Evolutionary conservation across 2,113 vertebrate genomes (phyloP), one percentile per base, ranked within the genome.

Genomic region (Amphilophus citrinellus): DNA sequence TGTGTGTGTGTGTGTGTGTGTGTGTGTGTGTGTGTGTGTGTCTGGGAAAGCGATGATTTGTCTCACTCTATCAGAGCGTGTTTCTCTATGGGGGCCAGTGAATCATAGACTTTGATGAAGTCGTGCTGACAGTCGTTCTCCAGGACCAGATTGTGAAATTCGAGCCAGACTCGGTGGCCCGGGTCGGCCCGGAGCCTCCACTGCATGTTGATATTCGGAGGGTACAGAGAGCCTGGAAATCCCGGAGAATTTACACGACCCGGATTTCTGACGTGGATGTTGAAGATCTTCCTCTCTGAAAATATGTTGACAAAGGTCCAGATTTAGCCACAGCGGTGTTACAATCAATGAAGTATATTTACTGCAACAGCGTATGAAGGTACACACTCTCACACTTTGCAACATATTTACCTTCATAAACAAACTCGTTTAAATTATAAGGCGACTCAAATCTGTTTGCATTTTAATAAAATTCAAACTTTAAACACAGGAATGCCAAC

Each of bases 61-160:
- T 59, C 97, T 94, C 89, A 99, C 98, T 96, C 97, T 17, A 96
- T 95, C 88, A 99, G 77, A 1, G 95, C 63, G 0, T 92, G 93
- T 6, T 92, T 90, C 61, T 98, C 97, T 27, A 97, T 87, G 0
- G 97, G 96, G 27, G 92, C 97, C 88, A 99, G 95, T 0, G 97
- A 97, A 91, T 99, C 91, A 4, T 99, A 99, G 60, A 98, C 95
- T 27, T 87, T 95, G 84, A 99, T 94, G 88, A 97, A 96, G 95
- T 99, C 97, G 0, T 94, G 89, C 35, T 78, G 56, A 6, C 86
- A 92, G 20, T 95, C 63, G 0, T 94, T 90, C 22, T 98, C 97
- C 59, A 99, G 82, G 58, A 96, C 96, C 78, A 99, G 94, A 0
- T 94, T 97, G 68, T 92, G 95, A 93, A 99, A 99, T 80, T 96